Percentiles rank a stretch among this genome's conserved stretches.
phyloP scores from a whole-genome alignment of 2,797 vertebrate species.

The Dendrocincla fuliginosa region DNA sequence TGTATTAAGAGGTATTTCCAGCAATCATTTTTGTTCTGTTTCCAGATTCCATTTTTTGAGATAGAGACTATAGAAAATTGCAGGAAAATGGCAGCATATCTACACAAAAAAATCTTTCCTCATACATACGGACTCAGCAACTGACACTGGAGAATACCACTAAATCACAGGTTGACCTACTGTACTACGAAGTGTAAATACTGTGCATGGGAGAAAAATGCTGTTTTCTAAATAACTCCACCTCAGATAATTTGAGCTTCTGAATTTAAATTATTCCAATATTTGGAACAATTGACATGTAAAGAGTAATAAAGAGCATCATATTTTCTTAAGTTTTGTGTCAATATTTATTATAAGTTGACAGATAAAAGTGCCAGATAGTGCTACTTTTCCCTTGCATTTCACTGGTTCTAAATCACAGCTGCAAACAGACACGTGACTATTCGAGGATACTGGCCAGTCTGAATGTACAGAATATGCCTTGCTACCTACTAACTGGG shows the following conservation, averaged over 20 bases:
- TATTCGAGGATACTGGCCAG: background rate
- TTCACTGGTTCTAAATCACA: background rate
- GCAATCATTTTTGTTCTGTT: background rate
- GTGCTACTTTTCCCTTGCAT: background rate
- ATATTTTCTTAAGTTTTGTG: slow-evolving; percentile 17
- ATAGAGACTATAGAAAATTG: slow-evolving; percentile 75
- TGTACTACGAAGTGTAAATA: background rate
- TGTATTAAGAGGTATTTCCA: background rate
- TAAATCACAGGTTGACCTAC: background rate
- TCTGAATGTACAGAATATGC: background rate
- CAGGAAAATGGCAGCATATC: slow-evolving; percentile 82
- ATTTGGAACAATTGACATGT: background rate
- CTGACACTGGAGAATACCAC: slow-evolving; percentile 62
- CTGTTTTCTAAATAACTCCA: background rate
- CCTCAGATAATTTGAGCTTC: background rate
- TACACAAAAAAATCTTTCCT: slow-evolving; percentile 90
- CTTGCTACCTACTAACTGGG: background rate
- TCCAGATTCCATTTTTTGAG: slow-evolving; percentile 90
- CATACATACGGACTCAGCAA: slow-evolving; percentile 76
- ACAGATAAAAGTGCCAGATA: background rate
- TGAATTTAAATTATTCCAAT: background rate
- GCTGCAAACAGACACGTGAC: background rate
- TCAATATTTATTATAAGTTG: background rate
- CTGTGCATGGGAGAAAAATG: background rate
- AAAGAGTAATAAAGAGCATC: background rate